Conservation (phyloP, 2,797 vertebrate genomes). For the Pseudochaenichthys georgianus region DNA sequence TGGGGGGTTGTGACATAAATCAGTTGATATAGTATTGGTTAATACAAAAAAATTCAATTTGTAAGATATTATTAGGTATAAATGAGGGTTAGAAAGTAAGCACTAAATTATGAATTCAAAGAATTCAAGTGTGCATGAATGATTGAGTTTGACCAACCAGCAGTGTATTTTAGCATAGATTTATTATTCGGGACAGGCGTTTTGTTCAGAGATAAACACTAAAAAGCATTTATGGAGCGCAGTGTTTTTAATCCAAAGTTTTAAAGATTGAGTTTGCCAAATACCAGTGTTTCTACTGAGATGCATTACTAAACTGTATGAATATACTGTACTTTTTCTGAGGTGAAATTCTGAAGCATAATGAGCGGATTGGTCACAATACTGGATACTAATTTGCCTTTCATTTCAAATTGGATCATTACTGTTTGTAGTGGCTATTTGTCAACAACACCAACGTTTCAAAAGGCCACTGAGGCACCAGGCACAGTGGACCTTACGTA, state of each 20-base stretch:
- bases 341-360: constrained; percentile 48
- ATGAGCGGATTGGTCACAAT: constrained; percentile 50
- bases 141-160: constrained; percentile 69
- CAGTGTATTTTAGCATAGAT: constrained; percentile 53
- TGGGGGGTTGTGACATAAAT: constrained; percentile 44
- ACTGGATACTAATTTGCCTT: constrained; percentile 41
- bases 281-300: constrained; percentile 61
- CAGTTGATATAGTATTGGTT: constrained; percentile 48
- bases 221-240: constrained; percentile 44
- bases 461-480: too few relatives aligned
- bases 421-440: neutral
- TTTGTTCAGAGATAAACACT: constrained; percentile 39
- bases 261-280: constrained; percentile 69
- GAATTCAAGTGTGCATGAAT: constrained; percentile 80
- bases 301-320: constrained; percentile 50
- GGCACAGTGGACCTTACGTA: too few relatives aligned
- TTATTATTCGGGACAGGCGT: constrained; percentile 46
- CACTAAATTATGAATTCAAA: constrained; percentile 85
- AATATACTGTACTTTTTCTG: constrained; percentile 57
- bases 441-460: too few relatives aligned
- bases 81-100: constrained; percentile 73
- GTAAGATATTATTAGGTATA: constrained; percentile 64
- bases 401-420: constrained; percentile 16
- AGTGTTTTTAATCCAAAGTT: constrained; percentile 68
- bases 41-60: constrained; percentile 45